Evolutionary conservation across 2,113 vertebrate species (phyloP).

Genomic region (Oenanthe melanoleuca): DNA sequence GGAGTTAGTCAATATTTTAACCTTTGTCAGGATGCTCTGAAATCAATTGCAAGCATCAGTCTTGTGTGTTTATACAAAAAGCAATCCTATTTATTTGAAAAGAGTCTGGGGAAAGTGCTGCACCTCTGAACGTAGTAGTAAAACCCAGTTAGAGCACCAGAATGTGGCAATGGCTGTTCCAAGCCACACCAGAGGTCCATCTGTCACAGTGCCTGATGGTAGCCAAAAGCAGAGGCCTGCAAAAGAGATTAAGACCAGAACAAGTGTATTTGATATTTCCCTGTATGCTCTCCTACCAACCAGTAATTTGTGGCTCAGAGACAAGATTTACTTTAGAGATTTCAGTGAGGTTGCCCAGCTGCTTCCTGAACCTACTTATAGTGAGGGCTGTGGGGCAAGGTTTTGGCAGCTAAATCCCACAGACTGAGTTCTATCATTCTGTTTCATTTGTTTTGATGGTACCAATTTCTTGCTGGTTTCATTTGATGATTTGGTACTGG

Average conservation of each 20-base stretch:
- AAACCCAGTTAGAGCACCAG: background rate
- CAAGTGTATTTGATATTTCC: background rate
- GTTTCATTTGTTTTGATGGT: background rate
- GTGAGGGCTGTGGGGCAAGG: background rate
- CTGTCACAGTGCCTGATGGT: background rate
- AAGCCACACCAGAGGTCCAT: background rate
- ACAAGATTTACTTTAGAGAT: background rate
- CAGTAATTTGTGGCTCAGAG: background rate
- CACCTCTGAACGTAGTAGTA: background rate
- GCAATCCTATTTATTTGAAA: background rate
- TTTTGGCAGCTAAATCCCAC: background rate
- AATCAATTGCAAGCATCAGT: background rate
- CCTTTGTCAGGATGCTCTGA: background rate
- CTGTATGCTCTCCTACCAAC: background rate
- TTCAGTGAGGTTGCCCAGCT: background rate
- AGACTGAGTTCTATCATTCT: background rate
- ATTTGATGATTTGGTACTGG: background rate
- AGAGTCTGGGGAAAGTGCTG: background rate
- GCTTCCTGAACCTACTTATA: background rate
- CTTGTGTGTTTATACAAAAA: background rate
- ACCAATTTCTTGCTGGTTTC: background rate
- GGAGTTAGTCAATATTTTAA: conserved; percentile 21
- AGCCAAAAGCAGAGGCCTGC: background rate
- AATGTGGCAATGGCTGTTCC: background rate
- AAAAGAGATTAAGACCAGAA: conserved; percentile 3